A percentile compares a stretch with the other conserved stretches of the same genome.
phyloP scores from a whole-genome alignment of 2,888 invertebrate genomes.

The Frankliniella intonsa region DNA sequence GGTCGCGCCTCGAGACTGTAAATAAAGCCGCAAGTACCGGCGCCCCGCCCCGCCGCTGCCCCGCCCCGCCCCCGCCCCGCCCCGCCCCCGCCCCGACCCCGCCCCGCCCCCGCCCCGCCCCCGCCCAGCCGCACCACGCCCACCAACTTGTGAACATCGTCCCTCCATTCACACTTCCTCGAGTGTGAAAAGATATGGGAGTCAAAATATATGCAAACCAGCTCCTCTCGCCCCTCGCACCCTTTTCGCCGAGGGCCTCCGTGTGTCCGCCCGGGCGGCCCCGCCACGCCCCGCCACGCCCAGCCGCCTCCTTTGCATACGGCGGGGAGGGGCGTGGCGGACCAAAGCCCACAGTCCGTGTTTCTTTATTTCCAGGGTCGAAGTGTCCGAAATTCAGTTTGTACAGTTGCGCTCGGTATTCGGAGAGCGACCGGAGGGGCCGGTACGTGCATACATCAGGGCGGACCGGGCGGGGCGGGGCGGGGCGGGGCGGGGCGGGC shows the following conservation, averaged over 20 bases:
- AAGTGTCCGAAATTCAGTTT: slow-evolving; percentile 26
- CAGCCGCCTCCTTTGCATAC: slow-evolving; percentile 21
- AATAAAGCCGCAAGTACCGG: neutral
- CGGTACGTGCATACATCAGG: too few species aligned
- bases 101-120: neutral
- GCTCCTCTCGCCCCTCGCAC: neutral
- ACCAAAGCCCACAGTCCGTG: neutral
- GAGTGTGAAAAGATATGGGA: slow-evolving; percentile 26
- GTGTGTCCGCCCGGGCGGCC: neutral
- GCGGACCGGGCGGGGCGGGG: neutral
- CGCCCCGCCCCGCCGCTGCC: neutral
- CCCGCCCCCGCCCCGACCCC: neutral
- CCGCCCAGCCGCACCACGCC: neutral
- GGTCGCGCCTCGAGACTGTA: neutral
- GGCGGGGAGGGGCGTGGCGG: neutral
- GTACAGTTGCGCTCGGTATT: neutral
- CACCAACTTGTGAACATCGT: slow-evolving; percentile 17
- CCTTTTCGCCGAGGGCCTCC: neutral
- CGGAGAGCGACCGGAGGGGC: neutral
- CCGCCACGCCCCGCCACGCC: neutral
- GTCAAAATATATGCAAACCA: slow-evolving; percentile 27
- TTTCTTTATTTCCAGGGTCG: slow-evolving; percentile 19
- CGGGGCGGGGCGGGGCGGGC: neutral
- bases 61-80: neutral
- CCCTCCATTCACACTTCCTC: slow-evolving; percentile 23